A percentile compares a stretch with the other conserved stretches of the same genome.
These are phyloP conservation scores for Coryphaenoides rupestris DNA, from an alignment of 2,113 vertebrate genomes.

Conservation along the genomic window DNA sequence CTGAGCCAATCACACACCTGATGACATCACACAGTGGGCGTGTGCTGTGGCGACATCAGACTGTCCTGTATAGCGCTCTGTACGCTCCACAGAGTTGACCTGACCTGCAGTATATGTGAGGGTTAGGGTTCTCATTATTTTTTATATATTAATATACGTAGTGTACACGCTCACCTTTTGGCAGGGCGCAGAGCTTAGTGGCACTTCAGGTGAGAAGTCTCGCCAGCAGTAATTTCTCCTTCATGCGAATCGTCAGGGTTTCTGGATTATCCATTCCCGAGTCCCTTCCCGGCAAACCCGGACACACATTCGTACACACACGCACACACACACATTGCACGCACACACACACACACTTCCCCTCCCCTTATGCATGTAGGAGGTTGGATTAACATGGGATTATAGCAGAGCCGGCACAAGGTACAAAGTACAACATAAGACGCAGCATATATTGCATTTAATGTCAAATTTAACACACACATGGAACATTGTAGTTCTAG, in stretches of 20 bases:
- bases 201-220: conserved; percentile 22
- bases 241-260: conserved; percentile 29
- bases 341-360: conserved; percentile 4
- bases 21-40: conserved; percentile 3
- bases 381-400: conserved; percentile 59
- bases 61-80: conserved; percentile 27
- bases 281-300: conserved; percentile 1
- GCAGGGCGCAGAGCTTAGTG: conserved; percentile 36
- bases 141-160: conserved; percentile 72
- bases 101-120: conserved; percentile 27
- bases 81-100: not conserved
- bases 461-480: not conserved
- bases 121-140: conserved; percentile 81
- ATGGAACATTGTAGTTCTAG: not conserved
- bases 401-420: conserved; percentile 28
- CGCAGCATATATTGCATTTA: not conserved
- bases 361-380: conserved; percentile 47
- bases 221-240: conserved; percentile 7
- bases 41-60: not conserved
- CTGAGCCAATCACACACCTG: not conserved
- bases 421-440: not conserved
- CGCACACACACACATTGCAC: conserved; percentile 2
- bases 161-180: conserved; percentile 10
- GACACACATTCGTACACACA: not conserved
- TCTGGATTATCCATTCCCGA: conserved; percentile 33